Evolutionary conservation across 2,797 vertebrate genomes (phyloP), one percentile per base, ranked within the genome.

Genomic region (Tapirus indicus): DNA sequence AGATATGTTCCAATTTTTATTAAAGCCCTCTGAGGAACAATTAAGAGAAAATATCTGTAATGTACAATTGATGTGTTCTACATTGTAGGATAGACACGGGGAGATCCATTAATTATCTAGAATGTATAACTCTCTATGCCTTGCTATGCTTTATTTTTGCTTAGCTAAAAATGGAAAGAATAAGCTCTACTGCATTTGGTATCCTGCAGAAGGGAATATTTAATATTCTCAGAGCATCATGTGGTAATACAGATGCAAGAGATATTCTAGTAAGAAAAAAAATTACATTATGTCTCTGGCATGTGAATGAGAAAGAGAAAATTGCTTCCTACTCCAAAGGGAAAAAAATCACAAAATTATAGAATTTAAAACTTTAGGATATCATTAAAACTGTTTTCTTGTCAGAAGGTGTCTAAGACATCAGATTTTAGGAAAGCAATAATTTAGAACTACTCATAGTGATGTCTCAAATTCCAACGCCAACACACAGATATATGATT

Each of bases 271-370:
- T 72, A 80, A 71, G 60, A 77, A 97, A 94, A 94, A 96, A 82
- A 49, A 49, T 72, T 44, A 29, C 44, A 32, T 78, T 83, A 77
- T 86, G 20, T 86, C 44, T 91, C 82, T 88, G 88, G 68, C 77
- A 95, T 88, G 58, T 96, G 93, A 97, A 94, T 94, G 83, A 93
- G 86, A 91, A 92, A 90, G 41, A 27, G 49, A 79, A 97, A 97
- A 97, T 49, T 86, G 58, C 18, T 94, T 94, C 56, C 17, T 88
- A 41, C 38, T 49, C 58, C 49, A 78, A 95, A 95, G 86, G 25
- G 17, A 35, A 68, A 52, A 52, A 96, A 86, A 68, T n/a, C 47
- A 32, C 38, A 91, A 54, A 91, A 83, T 84, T 92, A 86, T 14
- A 91, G n/a, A 79, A 83, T 47, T 58, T 94, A 78, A 97, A 95